Evolutionary conservation across 2,797 vertebrate species (phyloP).

Genomic region (Momotus momota): DNA sequence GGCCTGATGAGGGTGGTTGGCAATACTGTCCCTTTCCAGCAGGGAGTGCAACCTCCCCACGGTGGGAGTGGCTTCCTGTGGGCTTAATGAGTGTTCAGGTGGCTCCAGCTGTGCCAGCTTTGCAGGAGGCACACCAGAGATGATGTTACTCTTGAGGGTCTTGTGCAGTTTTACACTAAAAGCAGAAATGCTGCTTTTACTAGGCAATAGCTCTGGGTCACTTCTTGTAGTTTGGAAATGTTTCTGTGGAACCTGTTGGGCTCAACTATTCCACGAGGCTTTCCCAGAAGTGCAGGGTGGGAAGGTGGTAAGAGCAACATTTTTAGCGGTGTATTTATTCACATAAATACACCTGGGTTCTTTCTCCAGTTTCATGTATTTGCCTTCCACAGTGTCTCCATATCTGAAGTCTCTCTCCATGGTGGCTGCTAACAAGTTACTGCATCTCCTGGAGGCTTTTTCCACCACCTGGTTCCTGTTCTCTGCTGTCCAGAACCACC

Average conservation of each 20-base stretch:
- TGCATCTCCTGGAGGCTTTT: constrained; percentile 97
- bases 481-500: constrained; percentile 94
- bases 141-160: no score
- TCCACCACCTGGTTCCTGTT: constrained; percentile 98
- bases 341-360: neutral
- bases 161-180: no score
- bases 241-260: neutral
- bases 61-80: neutral
- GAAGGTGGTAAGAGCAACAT: neutral
- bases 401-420: constrained; percentile 98
- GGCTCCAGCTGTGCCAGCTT: neutral
- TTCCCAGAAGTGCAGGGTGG: neutral
- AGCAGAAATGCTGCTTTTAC: neutral
- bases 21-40: constrained; percentile 16
- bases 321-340: neutral
- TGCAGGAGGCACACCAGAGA: neutral
- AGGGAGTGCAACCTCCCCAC: constrained; percentile 13
- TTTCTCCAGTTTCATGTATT: neutral
- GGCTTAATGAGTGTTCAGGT: neutral
- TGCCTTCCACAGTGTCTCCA: constrained; percentile 87
- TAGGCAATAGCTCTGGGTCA: neutral
- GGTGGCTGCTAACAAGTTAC: constrained; percentile 96
- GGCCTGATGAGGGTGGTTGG: neutral
- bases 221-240: neutral
- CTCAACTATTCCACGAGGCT: neutral